phyloP scores from a whole-genome alignment of 2,113 vertebrate species.

The Hippoglossus stenolepis region DNA sequence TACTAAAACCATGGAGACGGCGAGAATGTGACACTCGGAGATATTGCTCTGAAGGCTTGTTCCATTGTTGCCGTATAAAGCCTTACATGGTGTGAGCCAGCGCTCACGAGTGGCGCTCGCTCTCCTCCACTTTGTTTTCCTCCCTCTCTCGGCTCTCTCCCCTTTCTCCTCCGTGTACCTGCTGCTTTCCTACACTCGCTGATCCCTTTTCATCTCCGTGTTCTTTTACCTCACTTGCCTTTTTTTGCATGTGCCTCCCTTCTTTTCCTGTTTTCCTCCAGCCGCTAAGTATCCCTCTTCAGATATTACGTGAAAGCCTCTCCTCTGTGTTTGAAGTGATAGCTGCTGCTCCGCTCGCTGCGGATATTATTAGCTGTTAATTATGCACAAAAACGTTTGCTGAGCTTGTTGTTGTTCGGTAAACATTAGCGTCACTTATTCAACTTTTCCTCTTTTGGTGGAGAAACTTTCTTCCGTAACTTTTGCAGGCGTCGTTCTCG shows the following conservation, averaged over 20 bases:
- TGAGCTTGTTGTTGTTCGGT: conserved; percentile 39
- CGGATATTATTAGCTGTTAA: conserved; percentile 42
- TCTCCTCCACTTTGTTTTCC: conserved; percentile 37
- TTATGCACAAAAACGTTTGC: conserved; percentile 36
- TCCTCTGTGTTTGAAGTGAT: conserved; percentile 33
- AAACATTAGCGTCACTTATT: background rate
- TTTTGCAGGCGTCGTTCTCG: background rate
- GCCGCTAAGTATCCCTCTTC: background rate
- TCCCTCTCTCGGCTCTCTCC: conserved; percentile 23
- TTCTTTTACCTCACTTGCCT: background rate
- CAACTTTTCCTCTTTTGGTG: too few relatives aligned
- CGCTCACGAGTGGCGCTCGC: background rate
- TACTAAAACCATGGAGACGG: conserved; percentile 67
- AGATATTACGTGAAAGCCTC: conserved; percentile 28
- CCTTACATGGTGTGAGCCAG: conserved; percentile 73
- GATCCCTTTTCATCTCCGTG: background rate
- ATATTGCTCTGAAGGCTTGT: conserved; percentile 57
- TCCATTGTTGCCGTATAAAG: conserved; percentile 68
- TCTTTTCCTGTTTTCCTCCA: background rate
- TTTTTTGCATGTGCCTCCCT: background rate
- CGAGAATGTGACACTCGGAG: conserved; percentile 69
- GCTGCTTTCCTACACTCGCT: background rate
- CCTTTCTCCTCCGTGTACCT: conserved; percentile 22
- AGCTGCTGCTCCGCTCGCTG: conserved; percentile 5
- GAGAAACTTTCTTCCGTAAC: background rate